Percentiles rank a stretch among this genome's conserved stretches.
Evolutionary conservation across 1,140 invertebrate genomes (phyloP).

Genomic region (Listronotus oregonensis): DNA sequence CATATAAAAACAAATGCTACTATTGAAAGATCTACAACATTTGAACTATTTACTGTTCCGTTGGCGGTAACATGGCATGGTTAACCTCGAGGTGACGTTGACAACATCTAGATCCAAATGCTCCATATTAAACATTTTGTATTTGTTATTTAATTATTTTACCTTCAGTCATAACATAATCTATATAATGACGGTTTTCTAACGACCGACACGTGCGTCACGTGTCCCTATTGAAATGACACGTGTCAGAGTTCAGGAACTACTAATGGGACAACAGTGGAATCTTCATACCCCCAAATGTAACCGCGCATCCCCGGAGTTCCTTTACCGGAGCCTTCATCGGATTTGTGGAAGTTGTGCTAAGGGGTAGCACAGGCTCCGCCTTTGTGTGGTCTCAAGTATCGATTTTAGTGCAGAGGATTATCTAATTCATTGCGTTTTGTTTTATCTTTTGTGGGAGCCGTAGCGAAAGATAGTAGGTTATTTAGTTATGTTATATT

Average conservation of each 20-base stretch:
- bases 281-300: slow-evolving; percentile 5
- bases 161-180: too few relatives aligned
- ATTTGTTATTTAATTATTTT: neutral
- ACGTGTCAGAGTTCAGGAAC: slow-evolving; percentile 22
- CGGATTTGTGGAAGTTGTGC: slow-evolving; percentile 27
- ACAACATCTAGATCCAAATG: slow-evolving; percentile 60
- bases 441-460: too few relatives aligned
- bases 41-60: slow-evolving; percentile 48
- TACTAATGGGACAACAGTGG: slow-evolving; percentile 22
- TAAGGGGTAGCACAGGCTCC: slow-evolving; percentile 18
- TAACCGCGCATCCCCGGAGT: slow-evolving; percentile 27
- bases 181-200: too few relatives aligned
- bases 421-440: neutral
- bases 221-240: slow-evolving; percentile 11
- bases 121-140: slow-evolving; percentile 58
- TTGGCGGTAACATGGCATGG: slow-evolving; percentile 54
- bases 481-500: too few relatives aligned
- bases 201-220: slow-evolving; percentile 7
- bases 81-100: slow-evolving; percentile 62
- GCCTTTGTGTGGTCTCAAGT: slow-evolving; percentile 15
- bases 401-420: slow-evolving; percentile 20
- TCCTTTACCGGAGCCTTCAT: slow-evolving; percentile 17
- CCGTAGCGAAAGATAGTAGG: too few relatives aligned
- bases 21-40: slow-evolving; percentile 50
- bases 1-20: slow-evolving; percentile 59